Percentiles rank a stretch among this genome's conserved stretches.
Evolutionary conservation across 1,140 invertebrate genomes (phyloP).

Genomic region (Cyphomyrmex costatus): DNA sequence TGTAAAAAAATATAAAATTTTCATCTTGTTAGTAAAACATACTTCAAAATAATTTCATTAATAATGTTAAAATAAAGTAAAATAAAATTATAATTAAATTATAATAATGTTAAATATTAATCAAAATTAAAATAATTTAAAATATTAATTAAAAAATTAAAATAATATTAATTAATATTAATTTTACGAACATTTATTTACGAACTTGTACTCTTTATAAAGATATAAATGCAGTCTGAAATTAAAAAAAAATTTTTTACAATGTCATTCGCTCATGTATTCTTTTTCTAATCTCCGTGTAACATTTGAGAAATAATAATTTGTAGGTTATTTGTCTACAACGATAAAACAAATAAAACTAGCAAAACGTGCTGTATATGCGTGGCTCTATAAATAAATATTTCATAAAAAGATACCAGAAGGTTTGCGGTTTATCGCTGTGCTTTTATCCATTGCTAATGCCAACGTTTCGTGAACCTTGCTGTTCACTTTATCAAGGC

Average conservation of each 20-base stretch:
- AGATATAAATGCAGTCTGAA: neutral
- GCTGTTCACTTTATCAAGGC: no score
- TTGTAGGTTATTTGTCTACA: neutral
- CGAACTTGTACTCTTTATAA: neutral
- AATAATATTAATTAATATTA: no score
- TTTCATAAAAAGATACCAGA: no score
- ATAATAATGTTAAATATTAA: neutral
- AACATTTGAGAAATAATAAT: neutral
- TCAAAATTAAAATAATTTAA: neutral
- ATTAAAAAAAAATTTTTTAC: neutral
- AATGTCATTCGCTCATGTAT: neutral
- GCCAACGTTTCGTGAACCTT: no score
- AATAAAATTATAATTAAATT: neutral
- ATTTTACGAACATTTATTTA: no score
- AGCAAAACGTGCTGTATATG: neutral
- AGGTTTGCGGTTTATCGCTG: no score
- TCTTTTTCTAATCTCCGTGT: neutral
- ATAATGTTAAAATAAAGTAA: neutral
- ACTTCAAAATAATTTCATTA: neutral
- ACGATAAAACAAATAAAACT: constrained; percentile 3
- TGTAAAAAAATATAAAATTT: neutral
- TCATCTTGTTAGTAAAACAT: neutral
- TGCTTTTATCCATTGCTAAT: no score
- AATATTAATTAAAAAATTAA: no score
- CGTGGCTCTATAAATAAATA: constrained; percentile 28